Evolutionary conservation across 2,888 invertebrate species (phyloP).

Genomic region (Callyntrura sp.): DNA sequence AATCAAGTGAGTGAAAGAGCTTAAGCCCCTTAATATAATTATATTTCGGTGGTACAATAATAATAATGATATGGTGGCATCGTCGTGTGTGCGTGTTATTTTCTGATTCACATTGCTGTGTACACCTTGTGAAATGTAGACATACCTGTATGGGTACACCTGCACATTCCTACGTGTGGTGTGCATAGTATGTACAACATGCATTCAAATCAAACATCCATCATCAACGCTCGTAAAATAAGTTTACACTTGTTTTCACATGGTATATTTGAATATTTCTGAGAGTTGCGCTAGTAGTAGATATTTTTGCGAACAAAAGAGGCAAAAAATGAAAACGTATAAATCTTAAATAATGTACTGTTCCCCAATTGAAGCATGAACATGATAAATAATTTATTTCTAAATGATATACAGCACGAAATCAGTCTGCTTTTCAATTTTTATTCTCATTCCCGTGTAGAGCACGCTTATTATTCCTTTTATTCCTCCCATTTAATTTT

Average conservation of each 20-base stretch:
- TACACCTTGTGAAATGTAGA: background rate
- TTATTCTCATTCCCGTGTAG: background rate
- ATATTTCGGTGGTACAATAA: background rate
- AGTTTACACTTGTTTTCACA: too few relatives aligned
- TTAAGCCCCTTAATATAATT: background rate
- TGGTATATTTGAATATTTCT: too few relatives aligned
- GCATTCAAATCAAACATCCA: too few relatives aligned
- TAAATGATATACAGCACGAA: slow-evolving; percentile 59
- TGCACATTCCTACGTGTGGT: too few relatives aligned
- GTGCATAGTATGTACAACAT: too few relatives aligned
- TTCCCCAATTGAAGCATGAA: background rate
- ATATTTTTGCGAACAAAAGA: background rate
- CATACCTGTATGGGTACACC: too few relatives aligned
- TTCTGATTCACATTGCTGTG: background rate
- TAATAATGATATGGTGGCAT: background rate
- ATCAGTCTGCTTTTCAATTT: slow-evolving; percentile 30
- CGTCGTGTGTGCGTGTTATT: slow-evolving; percentile 15
- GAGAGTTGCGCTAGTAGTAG: too few relatives aligned
- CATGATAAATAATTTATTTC: slow-evolving; percentile 29
- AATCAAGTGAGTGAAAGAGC: background rate
- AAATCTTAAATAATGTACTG: slow-evolving; percentile 1
- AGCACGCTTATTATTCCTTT: slow-evolving; percentile 22
- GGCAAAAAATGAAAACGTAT: background rate
- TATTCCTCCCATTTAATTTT: background rate
- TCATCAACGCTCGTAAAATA: too few relatives aligned